phyloP scores from a whole-genome alignment of 2,888 invertebrate genomes.

The Hydrotaea diabolus region DNA sequence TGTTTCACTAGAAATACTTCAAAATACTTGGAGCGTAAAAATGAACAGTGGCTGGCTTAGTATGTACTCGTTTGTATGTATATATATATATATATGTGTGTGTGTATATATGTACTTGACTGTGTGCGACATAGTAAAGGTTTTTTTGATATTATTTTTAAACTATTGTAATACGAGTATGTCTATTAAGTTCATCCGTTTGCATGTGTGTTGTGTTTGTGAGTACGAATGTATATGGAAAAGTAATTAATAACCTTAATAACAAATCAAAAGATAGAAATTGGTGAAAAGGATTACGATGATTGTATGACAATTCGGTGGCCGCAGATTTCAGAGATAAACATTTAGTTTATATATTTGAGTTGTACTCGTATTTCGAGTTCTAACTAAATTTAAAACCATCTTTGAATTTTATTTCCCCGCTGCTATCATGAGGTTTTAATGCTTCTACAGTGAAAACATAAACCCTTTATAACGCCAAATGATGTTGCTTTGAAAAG shows the following conservation, averaged over 20 bases:
- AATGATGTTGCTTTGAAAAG: no score
- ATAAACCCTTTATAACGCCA: no score
- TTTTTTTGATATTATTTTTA: background rate
- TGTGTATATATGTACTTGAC: background rate
- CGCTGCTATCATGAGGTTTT: no score
- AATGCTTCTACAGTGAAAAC: no score
- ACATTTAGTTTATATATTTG: no score
- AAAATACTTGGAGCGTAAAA: conserved; percentile 56
- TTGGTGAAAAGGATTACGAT: background rate
- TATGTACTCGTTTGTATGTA: background rate
- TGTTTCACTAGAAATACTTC: conserved; percentile 46
- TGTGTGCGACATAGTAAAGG: background rate
- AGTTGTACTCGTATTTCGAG: no score
- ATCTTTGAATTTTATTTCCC: no score
- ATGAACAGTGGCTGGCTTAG: background rate
- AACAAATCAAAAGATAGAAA: background rate
- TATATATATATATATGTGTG: background rate
- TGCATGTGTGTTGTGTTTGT: background rate
- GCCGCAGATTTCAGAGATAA: background rate
- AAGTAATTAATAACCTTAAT: background rate
- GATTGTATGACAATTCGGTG: background rate
- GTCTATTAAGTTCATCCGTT: background rate
- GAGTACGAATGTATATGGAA: background rate
- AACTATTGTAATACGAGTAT: background rate
- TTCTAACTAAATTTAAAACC: no score